phyloP scores from a whole-genome alignment of 2,888 invertebrate species.

The Phymatocera aterrima region DNA sequence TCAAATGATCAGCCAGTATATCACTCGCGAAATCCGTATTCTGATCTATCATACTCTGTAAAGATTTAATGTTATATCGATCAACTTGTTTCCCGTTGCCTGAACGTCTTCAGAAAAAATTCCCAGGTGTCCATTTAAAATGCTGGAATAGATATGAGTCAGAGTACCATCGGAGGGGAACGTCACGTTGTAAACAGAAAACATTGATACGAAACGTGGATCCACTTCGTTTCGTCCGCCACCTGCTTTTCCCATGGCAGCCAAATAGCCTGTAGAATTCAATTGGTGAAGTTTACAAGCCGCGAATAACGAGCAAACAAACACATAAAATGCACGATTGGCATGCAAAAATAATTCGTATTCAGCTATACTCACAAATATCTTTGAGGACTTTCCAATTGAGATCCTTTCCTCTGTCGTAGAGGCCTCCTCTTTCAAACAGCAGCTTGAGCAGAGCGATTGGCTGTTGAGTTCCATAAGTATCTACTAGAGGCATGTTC shows the following conservation, averaged over 20 bases:
- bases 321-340: too few species aligned
- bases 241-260: conserved; percentile 92
- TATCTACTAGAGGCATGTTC: conserved; percentile 94
- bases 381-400: conserved; percentile 93
- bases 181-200: conserved; percentile 90
- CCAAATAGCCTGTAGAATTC: conserved; percentile 79
- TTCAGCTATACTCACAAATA: conserved; percentile 75
- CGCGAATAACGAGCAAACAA: neutral
- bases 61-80: conserved; percentile 87
- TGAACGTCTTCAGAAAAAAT: conserved; percentile 83
- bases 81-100: conserved; percentile 81
- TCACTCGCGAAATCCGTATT: neutral
- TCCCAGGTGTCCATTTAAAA: conserved; percentile 86
- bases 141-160: conserved; percentile 88
- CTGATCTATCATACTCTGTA: conserved; percentile 80
- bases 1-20: neutral
- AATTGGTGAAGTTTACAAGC: neutral
- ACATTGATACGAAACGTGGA: conserved; percentile 93
- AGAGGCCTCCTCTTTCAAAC: conserved; percentile 93
- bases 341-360: neutral
- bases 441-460: conserved; percentile 93
- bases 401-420: conserved; percentile 91
- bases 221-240: conserved; percentile 94
- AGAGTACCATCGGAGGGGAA: conserved; percentile 89
- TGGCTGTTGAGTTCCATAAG: conserved; percentile 95